Evolutionary conservation across 1,140 invertebrate genomes (phyloP).

Genomic region (Pogonognathellus flavescens): DNA sequence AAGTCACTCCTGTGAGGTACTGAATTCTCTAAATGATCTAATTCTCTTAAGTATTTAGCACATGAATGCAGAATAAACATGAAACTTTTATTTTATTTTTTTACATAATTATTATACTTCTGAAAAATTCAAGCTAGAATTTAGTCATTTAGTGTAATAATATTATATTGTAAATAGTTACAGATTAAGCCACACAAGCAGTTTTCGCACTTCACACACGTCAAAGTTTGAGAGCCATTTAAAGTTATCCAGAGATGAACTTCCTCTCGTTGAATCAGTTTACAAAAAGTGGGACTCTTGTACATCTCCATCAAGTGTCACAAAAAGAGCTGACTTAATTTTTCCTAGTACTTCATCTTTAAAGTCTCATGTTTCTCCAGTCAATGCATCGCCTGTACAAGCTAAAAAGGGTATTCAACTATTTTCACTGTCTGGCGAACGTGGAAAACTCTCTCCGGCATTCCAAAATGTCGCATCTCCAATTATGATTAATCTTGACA

Average conservation of each 20-base stretch:
- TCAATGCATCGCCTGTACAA: neutral
- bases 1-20: neutral
- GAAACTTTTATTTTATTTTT: no score
- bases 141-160: no score
- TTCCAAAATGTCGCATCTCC: neutral
- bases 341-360: neutral
- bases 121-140: no score
- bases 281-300: neutral
- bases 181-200: neutral
- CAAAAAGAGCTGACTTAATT: neutral
- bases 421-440: neutral
- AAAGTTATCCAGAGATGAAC: neutral
- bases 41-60: no score
- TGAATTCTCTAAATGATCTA: no score
- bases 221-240: neutral
- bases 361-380: neutral
- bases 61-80: no score
- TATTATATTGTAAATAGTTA: no score
- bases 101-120: no score
- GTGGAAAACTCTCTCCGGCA: neutral
- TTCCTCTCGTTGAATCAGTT: neutral
- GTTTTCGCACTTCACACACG: no score
- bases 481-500: neutral
- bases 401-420: neutral
- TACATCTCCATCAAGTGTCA: neutral